phyloP scores from a whole-genome alignment of 1,140 invertebrate genomes.

The Sycobia sp. region DNA sequence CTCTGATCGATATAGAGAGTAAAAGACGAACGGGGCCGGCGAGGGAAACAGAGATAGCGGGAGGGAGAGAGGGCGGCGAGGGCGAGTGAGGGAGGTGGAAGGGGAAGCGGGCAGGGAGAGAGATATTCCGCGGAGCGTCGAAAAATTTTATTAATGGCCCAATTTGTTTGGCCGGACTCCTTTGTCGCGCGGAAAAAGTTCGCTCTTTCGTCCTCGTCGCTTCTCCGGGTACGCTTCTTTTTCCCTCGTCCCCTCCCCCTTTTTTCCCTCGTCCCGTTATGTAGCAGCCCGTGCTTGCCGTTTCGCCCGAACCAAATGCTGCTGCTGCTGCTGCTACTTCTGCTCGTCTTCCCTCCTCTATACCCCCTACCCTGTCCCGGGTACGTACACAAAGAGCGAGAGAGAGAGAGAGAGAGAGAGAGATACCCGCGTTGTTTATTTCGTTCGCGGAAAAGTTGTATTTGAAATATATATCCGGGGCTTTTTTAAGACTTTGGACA shows the following conservation, averaged over 20 bases:
- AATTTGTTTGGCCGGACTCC: conserved; percentile 31
- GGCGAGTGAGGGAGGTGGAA: no score
- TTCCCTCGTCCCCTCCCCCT: no score
- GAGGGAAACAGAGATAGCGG: no score
- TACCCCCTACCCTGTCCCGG: no score
- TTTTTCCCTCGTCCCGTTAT: not conserved
- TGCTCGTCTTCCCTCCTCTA: no score
- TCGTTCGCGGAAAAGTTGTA: not conserved
- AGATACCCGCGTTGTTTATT: conserved; percentile 1
- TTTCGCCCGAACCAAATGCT: no score
- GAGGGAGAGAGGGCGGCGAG: no score
- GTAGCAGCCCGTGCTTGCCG: not conserved
- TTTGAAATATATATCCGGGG: no score
- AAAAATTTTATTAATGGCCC: conserved; percentile 34
- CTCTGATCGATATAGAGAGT: conserved; percentile 19
- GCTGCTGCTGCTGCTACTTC: no score
- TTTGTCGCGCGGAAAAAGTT: conserved; percentile 26
- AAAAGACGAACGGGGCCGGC: no score
- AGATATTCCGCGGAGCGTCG: conserved; percentile 20
- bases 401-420: no score
- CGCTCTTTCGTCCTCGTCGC: not conserved
- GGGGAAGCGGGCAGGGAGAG: not conserved
- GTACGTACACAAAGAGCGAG: no score
- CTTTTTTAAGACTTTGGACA: not conserved
- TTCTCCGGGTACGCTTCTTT: not conserved